phyloP scores from a whole-genome alignment of 1,140 invertebrate genomes.

The Dinoponera quadriceps region DNA sequence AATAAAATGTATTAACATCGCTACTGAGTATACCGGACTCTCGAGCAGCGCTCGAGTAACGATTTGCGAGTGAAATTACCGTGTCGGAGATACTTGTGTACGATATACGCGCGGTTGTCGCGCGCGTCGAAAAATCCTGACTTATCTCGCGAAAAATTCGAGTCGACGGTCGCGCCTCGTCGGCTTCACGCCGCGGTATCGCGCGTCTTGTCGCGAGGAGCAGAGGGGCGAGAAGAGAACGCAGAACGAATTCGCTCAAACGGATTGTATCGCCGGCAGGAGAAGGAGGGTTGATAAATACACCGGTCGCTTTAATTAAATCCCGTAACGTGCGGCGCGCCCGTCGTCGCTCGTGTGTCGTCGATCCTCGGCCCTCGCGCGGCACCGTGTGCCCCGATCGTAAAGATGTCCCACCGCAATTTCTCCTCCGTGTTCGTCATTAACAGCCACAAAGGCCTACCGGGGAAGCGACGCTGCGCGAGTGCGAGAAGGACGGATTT shows the following conservation, averaged over 20 bases:
- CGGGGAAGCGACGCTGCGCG: background rate
- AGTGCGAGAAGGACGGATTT: slow-evolving; percentile 36
- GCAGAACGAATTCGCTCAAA: slow-evolving; percentile 26
- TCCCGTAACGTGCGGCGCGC: slow-evolving; percentile 32
- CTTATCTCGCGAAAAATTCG: too few relatives aligned
- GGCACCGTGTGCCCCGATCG: slow-evolving; percentile 15
- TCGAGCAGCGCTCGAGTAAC: too few relatives aligned
- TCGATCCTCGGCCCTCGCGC: slow-evolving; percentile 19
- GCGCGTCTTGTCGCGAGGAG: background rate
- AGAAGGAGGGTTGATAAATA: slow-evolving; percentile 39
- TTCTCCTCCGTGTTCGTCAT: slow-evolving; percentile 51
- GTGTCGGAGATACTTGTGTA: too few relatives aligned
- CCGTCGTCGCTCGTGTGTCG: slow-evolving; percentile 7
- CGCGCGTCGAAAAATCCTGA: too few relatives aligned
- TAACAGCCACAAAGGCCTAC: slow-evolving; percentile 46
- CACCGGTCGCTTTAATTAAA: slow-evolving; percentile 46
- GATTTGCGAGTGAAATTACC: too few relatives aligned
- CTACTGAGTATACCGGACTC: too few relatives aligned
- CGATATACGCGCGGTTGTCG: too few relatives aligned
- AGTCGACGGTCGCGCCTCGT: background rate
- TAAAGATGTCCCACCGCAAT: slow-evolving; percentile 46
- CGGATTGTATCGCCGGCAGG: slow-evolving; percentile 3
- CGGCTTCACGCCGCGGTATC: background rate
- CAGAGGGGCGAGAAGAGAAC: background rate
- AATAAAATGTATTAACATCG: too few relatives aligned